phyloP scores from a whole-genome alignment of 2,113 vertebrate species.

The Zosterops hypoxanthus region DNA sequence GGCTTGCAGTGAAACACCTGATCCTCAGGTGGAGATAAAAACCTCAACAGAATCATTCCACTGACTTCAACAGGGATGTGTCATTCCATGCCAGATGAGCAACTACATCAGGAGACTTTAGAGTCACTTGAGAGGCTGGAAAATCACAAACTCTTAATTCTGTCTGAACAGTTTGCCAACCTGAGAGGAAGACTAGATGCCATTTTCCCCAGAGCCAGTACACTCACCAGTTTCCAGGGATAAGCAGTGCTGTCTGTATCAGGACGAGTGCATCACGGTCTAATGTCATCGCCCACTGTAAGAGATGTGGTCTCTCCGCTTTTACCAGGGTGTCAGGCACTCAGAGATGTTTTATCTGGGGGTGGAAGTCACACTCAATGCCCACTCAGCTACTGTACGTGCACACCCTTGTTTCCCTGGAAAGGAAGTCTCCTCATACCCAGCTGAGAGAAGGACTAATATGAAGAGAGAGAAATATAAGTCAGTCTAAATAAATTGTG shows the following conservation, averaged over 20 bases:
- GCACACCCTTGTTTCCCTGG: background rate
- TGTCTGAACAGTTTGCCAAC: background rate
- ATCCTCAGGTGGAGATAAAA: background rate
- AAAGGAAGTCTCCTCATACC: background rate
- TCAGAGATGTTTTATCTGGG: accelerated
- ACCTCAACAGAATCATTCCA: background rate
- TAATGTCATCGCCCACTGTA: accelerated
- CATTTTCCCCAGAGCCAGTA: background rate
- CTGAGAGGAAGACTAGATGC: background rate
- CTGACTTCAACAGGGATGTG: background rate
- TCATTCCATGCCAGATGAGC: background rate
- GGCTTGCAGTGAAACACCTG: background rate
- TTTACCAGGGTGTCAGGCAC: background rate
- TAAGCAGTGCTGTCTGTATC: background rate
- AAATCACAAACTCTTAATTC: background rate
- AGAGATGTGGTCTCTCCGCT: background rate
- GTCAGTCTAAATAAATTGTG: background rate
- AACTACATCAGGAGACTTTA: background rate
- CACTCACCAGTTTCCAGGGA: background rate
- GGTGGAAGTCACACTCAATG: no score
- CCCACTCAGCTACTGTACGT: accelerated
- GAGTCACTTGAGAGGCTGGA: background rate
- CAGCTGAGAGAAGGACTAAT: background rate
- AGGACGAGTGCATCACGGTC: background rate
- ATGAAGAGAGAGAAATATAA: background rate